These are phyloP conservation scores for Phocoena sinus DNA, from an alignment of 2,113 vertebrate species.

Conservation along the genomic window DNA sequence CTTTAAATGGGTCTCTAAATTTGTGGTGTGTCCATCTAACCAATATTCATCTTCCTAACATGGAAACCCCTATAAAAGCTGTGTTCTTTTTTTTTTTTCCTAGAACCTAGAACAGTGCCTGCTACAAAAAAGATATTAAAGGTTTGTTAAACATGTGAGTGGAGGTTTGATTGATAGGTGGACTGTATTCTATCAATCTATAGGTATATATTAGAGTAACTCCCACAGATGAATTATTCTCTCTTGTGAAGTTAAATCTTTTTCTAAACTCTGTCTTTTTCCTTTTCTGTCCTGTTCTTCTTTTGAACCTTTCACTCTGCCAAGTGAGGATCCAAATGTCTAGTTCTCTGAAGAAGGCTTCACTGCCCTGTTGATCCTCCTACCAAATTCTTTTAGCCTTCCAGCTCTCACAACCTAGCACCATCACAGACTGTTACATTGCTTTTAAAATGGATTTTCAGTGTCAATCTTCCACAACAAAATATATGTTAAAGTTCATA, in stretches of 20 bases:
- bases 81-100: neutral
- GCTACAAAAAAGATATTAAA: neutral
- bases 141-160: neutral
- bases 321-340: neutral
- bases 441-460: neutral
- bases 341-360: neutral
- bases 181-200: neutral
- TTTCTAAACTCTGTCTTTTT: neutral
- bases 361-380: neutral
- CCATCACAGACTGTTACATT: neutral
- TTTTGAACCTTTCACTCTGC: neutral
- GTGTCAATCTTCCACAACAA: neutral
- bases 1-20: neutral
- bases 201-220: neutral
- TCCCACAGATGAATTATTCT: neutral
- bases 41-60: neutral
- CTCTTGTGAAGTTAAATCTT: neutral
- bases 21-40: neutral
- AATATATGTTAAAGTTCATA: neutral
- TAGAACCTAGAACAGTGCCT: neutral
- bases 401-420: neutral
- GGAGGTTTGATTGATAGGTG: neutral
- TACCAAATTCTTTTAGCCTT: neutral
- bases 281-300: neutral
- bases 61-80: neutral